A percentile compares a stretch with the other conserved stretches of the same genome.
Evolutionary conservation across 2,888 invertebrate genomes (phyloP).

Genomic region (Drymonia ruficornis): DNA sequence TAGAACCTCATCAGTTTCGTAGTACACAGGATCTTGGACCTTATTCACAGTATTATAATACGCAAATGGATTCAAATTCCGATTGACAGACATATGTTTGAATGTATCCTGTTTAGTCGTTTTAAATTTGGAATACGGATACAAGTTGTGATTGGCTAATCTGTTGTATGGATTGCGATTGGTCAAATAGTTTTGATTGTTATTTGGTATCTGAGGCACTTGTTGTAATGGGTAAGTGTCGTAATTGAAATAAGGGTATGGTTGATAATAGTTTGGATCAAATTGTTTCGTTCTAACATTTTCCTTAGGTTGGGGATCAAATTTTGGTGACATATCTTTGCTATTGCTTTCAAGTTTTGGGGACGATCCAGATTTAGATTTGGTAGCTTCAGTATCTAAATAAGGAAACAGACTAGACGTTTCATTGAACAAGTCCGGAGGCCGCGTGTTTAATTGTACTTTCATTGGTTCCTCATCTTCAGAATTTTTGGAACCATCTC

Average conservation of each 20-base stretch:
- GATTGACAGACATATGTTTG: conserved; percentile 22
- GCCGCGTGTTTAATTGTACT: conserved; percentile 20
- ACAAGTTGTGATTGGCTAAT: conserved; percentile 12
- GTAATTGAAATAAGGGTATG: conserved; percentile 10
- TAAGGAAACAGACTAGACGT: conserved; percentile 59
- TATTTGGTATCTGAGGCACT: conserved; percentile 4
- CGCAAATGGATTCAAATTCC: conserved; percentile 22
- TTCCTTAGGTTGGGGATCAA: conserved; percentile 18
- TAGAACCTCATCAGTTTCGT: conserved; percentile 48
- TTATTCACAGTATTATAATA: conserved; percentile 18
- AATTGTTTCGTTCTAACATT: conserved; percentile 9
- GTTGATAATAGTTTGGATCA: conserved; percentile 17
- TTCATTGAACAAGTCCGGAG: conserved; percentile 64
- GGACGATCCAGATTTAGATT: not conserved
- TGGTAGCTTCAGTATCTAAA: conserved; percentile 23
- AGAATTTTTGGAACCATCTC: conserved; percentile 32
- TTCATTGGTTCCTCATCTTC: conserved; percentile 39
- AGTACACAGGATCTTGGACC: conserved; percentile 42
- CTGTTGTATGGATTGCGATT: conserved; percentile 11
- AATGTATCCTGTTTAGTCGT: conserved; percentile 20
- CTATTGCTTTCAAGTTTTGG: conserved; percentile 5
- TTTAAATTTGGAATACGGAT: conserved; percentile 22
- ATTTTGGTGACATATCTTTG: conserved; percentile 1
- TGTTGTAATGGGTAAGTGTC: conserved; percentile 11
- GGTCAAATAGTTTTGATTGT: conserved; percentile 6